These are phyloP conservation scores for Rallus limicola DNA, from an alignment of 2,113 vertebrate species.

Conservation along the genomic window DNA sequence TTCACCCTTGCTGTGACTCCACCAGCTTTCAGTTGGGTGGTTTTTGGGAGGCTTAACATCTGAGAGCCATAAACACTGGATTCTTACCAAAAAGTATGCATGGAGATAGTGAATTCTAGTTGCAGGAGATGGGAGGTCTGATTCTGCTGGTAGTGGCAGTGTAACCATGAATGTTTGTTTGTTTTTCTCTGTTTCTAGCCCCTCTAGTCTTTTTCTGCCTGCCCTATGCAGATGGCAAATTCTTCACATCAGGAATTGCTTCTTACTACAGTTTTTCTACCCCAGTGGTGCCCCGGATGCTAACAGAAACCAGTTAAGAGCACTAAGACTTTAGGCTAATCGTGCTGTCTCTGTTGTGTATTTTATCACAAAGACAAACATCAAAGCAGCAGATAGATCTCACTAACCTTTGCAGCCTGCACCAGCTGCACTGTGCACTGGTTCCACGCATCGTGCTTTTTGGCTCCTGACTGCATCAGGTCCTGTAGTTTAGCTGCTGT, in stretches of 20 bases:
- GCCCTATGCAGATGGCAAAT: not conserved
- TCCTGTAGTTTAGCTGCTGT: constrained; percentile 61
- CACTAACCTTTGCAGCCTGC: constrained; percentile 75
- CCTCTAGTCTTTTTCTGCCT: not conserved
- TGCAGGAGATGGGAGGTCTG: not conserved
- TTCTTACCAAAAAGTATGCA: not conserved
- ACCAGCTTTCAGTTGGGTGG: not conserved
- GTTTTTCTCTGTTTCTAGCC: not conserved
- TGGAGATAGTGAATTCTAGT: not conserved
- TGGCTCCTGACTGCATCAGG: constrained; percentile 62
- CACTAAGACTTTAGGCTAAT: not conserved
- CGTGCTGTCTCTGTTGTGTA: not conserved
- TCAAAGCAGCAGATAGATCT: not conserved
- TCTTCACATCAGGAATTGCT: not conserved
- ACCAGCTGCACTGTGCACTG: constrained; percentile 68
- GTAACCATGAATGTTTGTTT: not conserved
- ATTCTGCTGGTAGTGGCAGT: not conserved
- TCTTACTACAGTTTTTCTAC: not conserved
- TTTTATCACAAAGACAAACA: not conserved
- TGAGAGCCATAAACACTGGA: not conserved
- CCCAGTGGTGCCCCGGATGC: not conserved
- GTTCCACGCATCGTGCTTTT: constrained; percentile 74
- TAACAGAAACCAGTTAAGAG: not conserved
- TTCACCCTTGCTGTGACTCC: not conserved
- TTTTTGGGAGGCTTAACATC: not conserved